Evolutionary conservation across 2,113 vertebrate genomes (phyloP).

Genomic region (Mirza zaza): DNA sequence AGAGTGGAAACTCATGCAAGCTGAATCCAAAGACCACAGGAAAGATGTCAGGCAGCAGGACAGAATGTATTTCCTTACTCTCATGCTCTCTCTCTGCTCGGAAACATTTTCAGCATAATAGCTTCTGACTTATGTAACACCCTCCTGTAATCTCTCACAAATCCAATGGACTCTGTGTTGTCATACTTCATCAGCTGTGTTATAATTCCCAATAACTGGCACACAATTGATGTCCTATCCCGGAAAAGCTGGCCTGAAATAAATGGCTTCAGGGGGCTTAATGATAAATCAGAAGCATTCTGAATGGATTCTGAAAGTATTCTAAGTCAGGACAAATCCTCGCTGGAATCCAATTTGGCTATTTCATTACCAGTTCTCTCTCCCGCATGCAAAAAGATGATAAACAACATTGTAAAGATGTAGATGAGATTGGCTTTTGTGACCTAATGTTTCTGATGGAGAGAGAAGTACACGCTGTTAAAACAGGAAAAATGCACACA

Average conservation of each 20-base stretch:
- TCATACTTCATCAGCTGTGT: slow-evolving; percentile 54
- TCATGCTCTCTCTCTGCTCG: neutral
- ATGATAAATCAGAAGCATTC: slow-evolving; percentile 45
- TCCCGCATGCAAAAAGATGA: slow-evolving; percentile 44
- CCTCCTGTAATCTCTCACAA: slow-evolving; percentile 24
- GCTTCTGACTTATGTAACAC: neutral
- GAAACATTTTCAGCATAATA: slow-evolving; percentile 3
- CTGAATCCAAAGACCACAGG: neutral
- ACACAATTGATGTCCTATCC: slow-evolving; percentile 40
- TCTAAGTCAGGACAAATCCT: slow-evolving; percentile 58
- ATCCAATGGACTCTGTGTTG: slow-evolving; percentile 7
- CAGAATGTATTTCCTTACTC: neutral
- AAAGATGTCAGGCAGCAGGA: neutral
- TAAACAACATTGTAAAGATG: slow-evolving; percentile 64
- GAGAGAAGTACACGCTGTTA: slow-evolving; percentile 51
- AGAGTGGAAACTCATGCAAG: neutral
- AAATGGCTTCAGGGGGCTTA: slow-evolving; percentile 53
- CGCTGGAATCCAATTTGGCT: slow-evolving; percentile 52
- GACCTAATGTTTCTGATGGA: slow-evolving; percentile 65
- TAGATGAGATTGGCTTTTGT: slow-evolving; percentile 67
- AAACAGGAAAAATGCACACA: slow-evolving; percentile 10
- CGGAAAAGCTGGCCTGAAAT: slow-evolving; percentile 49
- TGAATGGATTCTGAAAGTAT: slow-evolving; percentile 57
- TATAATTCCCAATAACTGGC: slow-evolving; percentile 60
- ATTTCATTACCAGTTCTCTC: slow-evolving; percentile 31